Percentiles rank a stretch among this genome's conserved stretches.
Evolutionary conservation across 2,113 vertebrate genomes (phyloP).

Genomic region (Eurypyga helias): DNA sequence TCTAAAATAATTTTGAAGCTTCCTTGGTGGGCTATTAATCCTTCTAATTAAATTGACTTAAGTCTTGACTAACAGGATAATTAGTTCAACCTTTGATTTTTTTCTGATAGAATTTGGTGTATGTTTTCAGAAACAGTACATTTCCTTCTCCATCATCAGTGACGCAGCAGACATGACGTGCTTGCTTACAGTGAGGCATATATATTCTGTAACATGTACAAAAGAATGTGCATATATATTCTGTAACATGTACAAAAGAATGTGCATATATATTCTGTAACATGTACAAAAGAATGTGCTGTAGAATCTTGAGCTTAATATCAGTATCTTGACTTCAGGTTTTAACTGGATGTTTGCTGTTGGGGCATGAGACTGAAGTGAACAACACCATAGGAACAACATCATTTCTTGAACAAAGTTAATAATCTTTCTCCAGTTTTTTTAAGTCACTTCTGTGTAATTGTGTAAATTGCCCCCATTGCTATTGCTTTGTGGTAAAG

Average conservation of each 20-base stretch:
- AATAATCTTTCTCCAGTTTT: conserved; percentile 50
- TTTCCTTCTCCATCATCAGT: not conserved
- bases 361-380: conserved; percentile 42
- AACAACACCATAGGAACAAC: conserved; percentile 33
- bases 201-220: not conserved
- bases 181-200: not conserved
- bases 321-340: conserved; percentile 38
- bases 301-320: conserved; percentile 11
- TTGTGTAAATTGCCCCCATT: conserved; percentile 47
- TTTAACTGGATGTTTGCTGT: conserved; percentile 70
- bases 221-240: conserved; percentile 10
- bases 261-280: not conserved
- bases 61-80: not conserved
- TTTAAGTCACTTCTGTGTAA: conserved; percentile 49
- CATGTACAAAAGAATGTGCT: not conserved
- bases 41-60: not conserved
- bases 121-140: not conserved
- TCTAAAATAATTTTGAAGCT: not conserved
- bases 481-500: conserved; percentile 19
- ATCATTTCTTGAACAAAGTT: conserved; percentile 52
- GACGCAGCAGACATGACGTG: not conserved
- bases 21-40: not conserved
- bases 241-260: not conserved
- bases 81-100: not conserved
- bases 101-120: not conserved